Base-by-base conservation (phyloP, 2,797 vertebrate species). In the Cirrhinus molitorella region DNA sequence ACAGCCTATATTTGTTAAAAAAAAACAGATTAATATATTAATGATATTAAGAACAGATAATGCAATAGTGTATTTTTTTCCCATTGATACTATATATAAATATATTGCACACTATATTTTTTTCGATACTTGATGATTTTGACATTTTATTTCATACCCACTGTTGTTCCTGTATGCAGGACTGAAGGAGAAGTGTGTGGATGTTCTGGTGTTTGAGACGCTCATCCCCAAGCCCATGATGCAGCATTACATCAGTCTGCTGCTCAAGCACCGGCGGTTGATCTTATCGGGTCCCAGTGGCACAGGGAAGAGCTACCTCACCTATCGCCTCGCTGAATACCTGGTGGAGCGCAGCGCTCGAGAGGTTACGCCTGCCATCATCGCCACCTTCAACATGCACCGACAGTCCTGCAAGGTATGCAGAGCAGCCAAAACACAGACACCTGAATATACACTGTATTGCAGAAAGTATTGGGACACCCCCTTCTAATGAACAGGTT, bases 191-290 rank as follows among this genome's bases (percentile, higher is more conserved):
- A 99, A 97, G 88, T 98, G 98, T 0, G 98, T 99, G 85, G 98
- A 99, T 93, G 97, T 96, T 91, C 93, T 99, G 88, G 97, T 99
- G 87, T 99, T 99, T 0, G 97, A 99, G 93, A 99, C 98, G 0
- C 97, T 99, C 31, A 96, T 99, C 87, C 98, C 98, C 80, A 99
- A 99, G 94, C 96, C 98, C 75, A 99, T 99, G 98, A 97, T 99
- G 96, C 98, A 99, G 88, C 98, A 99, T 89, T 99, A 99, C 89
- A 98, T 99, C 88, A 97, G 98, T 85, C 96, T 99, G 85, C 94
- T 99, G 68, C 96, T 99, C 73, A 99, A 99, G 91, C 98, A 99
- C 90, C 95, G 98, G 13, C 96, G 98, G 28, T 95, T 99, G 43
- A 95, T 99, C 87, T 94, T 99, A 81, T 97, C 98, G 0, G 98